phyloP scores from a whole-genome alignment of 2,797 vertebrate species.

The Tinamus major region DNA sequence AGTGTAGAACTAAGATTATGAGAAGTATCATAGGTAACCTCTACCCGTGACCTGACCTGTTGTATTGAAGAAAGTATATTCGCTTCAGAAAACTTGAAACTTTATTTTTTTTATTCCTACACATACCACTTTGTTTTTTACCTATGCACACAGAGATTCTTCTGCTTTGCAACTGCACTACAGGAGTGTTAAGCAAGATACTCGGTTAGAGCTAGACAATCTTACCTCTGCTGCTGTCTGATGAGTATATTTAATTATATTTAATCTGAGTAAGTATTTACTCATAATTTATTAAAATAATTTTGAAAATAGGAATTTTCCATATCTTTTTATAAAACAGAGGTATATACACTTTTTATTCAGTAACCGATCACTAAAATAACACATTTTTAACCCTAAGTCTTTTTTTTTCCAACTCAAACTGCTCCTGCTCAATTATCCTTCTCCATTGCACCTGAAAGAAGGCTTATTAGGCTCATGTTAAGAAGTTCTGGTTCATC shows the following conservation, averaged over 20 bases:
- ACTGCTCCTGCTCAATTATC: neutral
- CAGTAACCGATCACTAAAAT: neutral
- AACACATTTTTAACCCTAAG: neutral
- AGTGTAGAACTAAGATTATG: neutral
- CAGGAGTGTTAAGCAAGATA: neutral
- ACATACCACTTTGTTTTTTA: neutral
- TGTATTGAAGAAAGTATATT: neutral
- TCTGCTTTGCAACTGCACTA: neutral
- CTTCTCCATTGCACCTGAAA: neutral
- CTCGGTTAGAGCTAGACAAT: neutral
- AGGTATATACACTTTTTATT: neutral
- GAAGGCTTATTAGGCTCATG: neutral
- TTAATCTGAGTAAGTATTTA: neutral
- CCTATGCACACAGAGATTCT: neutral
- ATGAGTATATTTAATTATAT: no score
- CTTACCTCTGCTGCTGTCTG: neutral
- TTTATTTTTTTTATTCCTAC: neutral
- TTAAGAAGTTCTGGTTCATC: neutral
- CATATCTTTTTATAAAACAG: neutral
- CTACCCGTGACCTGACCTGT: neutral
- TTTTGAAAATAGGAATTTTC: neutral
- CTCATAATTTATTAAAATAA: neutral
- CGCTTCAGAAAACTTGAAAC: neutral
- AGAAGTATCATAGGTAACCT: neutral
- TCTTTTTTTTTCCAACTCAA: neutral